phyloP scores from a whole-genome alignment of 2,888 invertebrate species.

The Rhingia campestris region DNA sequence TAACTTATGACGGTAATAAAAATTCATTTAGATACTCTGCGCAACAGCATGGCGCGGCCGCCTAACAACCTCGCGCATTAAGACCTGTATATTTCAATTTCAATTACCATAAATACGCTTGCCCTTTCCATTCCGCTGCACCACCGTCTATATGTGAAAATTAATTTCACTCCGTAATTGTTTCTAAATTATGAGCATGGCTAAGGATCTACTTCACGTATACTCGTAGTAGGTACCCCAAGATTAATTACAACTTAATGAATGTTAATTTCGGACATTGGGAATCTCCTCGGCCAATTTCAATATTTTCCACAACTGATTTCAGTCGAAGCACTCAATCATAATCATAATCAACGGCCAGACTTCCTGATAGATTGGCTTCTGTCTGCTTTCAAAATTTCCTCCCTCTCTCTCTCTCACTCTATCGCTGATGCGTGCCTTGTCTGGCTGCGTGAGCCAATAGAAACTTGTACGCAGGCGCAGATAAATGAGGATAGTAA shows the following conservation, averaged over 20 bases:
- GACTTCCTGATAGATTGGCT: conserved; percentile 65
- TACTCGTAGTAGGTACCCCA: neutral
- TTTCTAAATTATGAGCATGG: conserved; percentile 30
- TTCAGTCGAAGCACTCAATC: conserved; percentile 56
- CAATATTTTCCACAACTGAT: conserved; percentile 44
- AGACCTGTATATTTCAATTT: conserved; percentile 15
- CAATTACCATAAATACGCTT: conserved; percentile 2
- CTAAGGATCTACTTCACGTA: neutral
- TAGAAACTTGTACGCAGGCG: conserved; percentile 32
- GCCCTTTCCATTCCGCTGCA: neutral
- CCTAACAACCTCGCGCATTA: conserved; percentile 12
- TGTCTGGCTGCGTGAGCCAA: conserved; percentile 12
- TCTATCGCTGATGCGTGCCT: neutral
- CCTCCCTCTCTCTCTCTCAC: conserved; percentile 10
- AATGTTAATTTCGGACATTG: conserved; percentile 55
- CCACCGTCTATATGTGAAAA: conserved; percentile 1
- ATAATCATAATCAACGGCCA: conserved; percentile 62
- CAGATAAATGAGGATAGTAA: conserved; percentile 55
- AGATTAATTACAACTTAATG: conserved; percentile 60
- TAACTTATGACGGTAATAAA: too few species aligned
- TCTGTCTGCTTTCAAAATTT: conserved; percentile 44
- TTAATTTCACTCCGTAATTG: conserved; percentile 41
- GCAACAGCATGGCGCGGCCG: neutral
- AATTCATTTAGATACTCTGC: too few species aligned
- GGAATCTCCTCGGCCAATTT: conserved; percentile 31